phyloP scores from a whole-genome alignment of 2,113 vertebrate species.

The Lathamus discolor region DNA sequence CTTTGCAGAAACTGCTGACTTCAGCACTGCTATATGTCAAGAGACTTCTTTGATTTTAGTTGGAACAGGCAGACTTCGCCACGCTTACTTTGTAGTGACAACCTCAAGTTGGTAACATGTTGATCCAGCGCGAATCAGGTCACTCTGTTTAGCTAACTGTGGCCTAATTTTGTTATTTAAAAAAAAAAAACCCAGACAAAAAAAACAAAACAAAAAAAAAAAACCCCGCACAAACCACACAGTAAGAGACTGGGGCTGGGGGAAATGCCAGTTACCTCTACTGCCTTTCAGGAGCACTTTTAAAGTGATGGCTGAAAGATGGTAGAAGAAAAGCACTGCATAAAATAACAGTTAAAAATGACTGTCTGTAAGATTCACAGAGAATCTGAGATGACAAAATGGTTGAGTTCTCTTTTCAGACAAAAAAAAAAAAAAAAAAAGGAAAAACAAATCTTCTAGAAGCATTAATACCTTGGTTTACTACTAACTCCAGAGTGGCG shows the following conservation, averaged over 20 bases:
- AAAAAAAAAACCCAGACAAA: not conserved
- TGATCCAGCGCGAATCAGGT: constrained; percentile 68
- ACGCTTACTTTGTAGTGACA: constrained; percentile 61
- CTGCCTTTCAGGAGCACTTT: constrained; percentile 5
- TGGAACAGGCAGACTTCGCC: constrained; percentile 54
- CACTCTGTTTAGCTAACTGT: constrained; percentile 45
- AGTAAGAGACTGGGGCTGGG: not conserved
- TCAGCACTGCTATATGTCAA: constrained; percentile 19
- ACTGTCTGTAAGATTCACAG: not conserved
- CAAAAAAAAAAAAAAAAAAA: not conserved
- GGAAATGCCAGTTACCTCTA: not conserved
- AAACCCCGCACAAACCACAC: not conserved
- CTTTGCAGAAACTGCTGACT: constrained; percentile 34
- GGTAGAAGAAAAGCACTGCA: not conserved
- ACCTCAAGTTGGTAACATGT: constrained; percentile 50
- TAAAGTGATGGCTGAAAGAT: not conserved
- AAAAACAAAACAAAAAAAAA: not conserved
- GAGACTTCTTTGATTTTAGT: constrained; percentile 53
- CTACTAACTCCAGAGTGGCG: not conserved
- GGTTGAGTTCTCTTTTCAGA: not conserved
- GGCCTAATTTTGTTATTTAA: constrained; percentile 23
- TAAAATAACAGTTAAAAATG: not conserved
- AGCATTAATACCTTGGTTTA: not conserved
- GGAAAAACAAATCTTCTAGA: not conserved
- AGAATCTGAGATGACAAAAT: not conserved